These are phyloP conservation scores for Dysdera silvatica DNA, from an alignment of 1,140 invertebrate genomes.

Conservation along the genomic window DNA sequence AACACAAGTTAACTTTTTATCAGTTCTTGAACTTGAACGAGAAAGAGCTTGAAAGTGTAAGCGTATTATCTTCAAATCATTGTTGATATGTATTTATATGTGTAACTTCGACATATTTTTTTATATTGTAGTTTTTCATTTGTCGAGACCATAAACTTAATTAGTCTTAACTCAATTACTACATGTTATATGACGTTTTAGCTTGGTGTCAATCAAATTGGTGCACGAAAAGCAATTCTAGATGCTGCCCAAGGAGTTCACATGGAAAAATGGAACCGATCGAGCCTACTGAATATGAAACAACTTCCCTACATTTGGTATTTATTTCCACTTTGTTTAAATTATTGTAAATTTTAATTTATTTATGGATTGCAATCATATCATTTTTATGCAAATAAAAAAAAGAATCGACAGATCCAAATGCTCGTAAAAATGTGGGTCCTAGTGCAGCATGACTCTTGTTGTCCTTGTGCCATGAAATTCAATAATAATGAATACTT, in stretches of 20 bases:
- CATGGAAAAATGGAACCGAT: conserved; percentile 46
- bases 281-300: conserved; percentile 44
- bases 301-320: conserved; percentile 43
- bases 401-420: no score
- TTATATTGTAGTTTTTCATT: no score
- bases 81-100: no score
- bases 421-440: no score
- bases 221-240: conserved; percentile 46
- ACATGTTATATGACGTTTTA: conserved; percentile 2
- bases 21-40: conserved; percentile 44
- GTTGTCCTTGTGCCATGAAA: no score
- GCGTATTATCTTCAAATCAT: no score
- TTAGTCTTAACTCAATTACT: not conserved
- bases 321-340: not conserved
- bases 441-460: no score
- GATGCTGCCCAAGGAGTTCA: conserved; percentile 45
- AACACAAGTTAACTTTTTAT: conserved; percentile 43
- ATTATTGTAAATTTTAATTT: no score
- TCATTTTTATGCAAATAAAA: no score
- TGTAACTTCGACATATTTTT: no score
- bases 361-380: no score
- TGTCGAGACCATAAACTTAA: not conserved
- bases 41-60: conserved; percentile 45
- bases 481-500: no score
- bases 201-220: conserved; percentile 40